Percentiles rank a stretch among this genome's conserved stretches.
These are phyloP conservation scores for Rotaria macrura DNA, from an alignment of 2,888 invertebrate genomes.

Conservation along the genomic window DNA sequence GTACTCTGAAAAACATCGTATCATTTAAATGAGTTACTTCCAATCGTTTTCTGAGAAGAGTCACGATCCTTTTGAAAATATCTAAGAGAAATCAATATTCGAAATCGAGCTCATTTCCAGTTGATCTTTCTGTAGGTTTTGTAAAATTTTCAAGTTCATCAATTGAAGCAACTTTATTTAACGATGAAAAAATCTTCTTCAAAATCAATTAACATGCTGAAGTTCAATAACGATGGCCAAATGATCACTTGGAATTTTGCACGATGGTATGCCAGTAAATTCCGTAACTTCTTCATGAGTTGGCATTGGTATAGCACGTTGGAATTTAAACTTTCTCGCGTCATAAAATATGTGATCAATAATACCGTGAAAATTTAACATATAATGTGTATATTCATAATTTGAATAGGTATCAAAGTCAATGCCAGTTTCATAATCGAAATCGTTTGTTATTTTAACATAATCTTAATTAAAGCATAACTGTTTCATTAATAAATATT, in stretches of 20 bases:
- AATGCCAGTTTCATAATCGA: not conserved
- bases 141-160: no score
- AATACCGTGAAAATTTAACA: not conserved
- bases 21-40: no score
- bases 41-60: no score
- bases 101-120: no score
- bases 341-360: not conserved
- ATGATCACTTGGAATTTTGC: conserved; percentile 84
- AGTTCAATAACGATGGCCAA: conserved; percentile 70
- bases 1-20: no score
- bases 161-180: no score
- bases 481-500: no score
- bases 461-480: not conserved
- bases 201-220: not conserved
- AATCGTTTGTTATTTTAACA: not conserved
- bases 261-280: conserved; percentile 71
- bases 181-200: no score
- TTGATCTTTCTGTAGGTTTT: no score
- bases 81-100: no score
- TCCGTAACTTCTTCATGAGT: conserved; percentile 64
- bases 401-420: not conserved
- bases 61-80: no score
- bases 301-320: conserved; percentile 54
- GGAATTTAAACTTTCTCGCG: not conserved
- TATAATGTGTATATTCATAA: not conserved